A percentile compares a stretch with the other conserved stretches of the same genome.
Conservation (phyloP, 2,888 invertebrate species). For the Eumerus sabulonum region DNA sequence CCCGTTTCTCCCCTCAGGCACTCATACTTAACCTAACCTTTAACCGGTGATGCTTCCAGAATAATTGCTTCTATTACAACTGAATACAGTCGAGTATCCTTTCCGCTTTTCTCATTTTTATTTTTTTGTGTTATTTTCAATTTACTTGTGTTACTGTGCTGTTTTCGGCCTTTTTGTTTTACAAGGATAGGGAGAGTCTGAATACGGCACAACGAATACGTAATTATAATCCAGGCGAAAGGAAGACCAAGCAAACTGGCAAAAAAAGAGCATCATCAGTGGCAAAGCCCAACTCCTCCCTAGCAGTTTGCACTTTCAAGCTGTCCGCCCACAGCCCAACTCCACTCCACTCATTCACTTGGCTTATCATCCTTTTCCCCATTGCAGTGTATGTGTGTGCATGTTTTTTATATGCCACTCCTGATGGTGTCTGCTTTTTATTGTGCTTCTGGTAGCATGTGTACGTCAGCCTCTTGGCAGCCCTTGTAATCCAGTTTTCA, state of each 20-base stretch:
- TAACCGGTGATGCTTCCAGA: conserved; percentile 51
- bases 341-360: not conserved
- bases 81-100: conserved; percentile 38
- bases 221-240: conserved; percentile 40
- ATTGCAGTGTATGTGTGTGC: not conserved
- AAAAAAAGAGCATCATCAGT: conserved; percentile 46
- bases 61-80: conserved; percentile 55
- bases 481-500: conserved; percentile 58
- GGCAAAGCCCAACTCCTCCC: not conserved
- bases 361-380: not conserved
- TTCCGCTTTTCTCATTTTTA: conserved; percentile 16
- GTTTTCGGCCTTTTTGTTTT: conserved; percentile 17
- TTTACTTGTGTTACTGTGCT: not conserved
- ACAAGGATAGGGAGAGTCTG: conserved; percentile 16
- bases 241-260: not conserved
- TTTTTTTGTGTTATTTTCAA: not conserved
- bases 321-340: not conserved
- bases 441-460: conserved; percentile 32
- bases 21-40: conserved; percentile 34
- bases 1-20: conserved; percentile 10
- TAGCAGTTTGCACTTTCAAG: not conserved
- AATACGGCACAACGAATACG: conserved; percentile 30
- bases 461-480: conserved; percentile 42
- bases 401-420: conserved; percentile 30
- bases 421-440: conserved; percentile 36